These are phyloP conservation scores for Unio pictorum DNA, from an alignment of 2,888 invertebrate species.

Conservation along the genomic window DNA sequence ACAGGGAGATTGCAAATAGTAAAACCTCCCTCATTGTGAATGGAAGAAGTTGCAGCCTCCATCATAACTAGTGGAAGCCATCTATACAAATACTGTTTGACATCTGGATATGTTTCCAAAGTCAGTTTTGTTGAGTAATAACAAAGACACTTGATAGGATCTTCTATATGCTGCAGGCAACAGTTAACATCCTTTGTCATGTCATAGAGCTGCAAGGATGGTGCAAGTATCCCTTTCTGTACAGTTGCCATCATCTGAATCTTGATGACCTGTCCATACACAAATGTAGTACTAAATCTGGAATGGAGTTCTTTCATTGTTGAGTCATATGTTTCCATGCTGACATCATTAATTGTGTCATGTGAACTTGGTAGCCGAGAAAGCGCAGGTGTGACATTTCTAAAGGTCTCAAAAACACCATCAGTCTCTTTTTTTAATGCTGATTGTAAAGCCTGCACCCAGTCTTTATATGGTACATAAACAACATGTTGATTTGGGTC, in stretches of 20 bases:
- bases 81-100: slow-evolving; percentile 26
- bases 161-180: slow-evolving; percentile 29
- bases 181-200: slow-evolving; percentile 24
- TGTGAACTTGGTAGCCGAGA: no score
- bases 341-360: slow-evolving; percentile 9
- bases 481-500: background rate
- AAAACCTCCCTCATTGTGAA: slow-evolving; percentile 28
- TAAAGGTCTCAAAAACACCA: no score
- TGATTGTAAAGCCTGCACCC: no score
- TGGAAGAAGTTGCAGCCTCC: slow-evolving; percentile 43
- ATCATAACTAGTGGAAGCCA: slow-evolving; percentile 49
- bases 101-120: slow-evolving; percentile 12
- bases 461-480: no score
- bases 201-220: slow-evolving; percentile 21
- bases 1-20: slow-evolving; percentile 38
- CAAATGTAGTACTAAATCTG: slow-evolving; percentile 21
- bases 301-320: slow-evolving; percentile 5
- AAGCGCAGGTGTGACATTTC: no score
- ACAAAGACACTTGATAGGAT: slow-evolving; percentile 32
- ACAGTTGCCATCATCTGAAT: slow-evolving; percentile 31
- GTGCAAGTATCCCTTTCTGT: slow-evolving; percentile 22
- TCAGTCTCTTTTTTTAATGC: no score
- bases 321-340: slow-evolving; percentile 8
- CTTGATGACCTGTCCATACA: slow-evolving; percentile 20
- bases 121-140: slow-evolving; percentile 32